Percentiles rank a stretch among this genome's conserved stretches.
Conservation (phyloP, 2,797 vertebrate species). For the Denticeps clupeoides region DNA sequence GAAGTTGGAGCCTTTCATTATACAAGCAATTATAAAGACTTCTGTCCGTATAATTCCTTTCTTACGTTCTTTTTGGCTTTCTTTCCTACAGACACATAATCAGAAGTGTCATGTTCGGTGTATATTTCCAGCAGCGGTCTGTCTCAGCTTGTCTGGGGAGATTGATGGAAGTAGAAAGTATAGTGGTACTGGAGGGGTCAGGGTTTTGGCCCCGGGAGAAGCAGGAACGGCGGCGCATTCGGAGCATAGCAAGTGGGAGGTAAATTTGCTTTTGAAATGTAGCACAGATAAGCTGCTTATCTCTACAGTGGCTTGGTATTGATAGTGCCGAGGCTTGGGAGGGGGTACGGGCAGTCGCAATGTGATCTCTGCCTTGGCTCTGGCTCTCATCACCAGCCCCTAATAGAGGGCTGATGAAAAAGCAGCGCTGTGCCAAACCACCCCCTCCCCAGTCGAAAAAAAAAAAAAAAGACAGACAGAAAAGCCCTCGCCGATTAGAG, state of each 20-base stretch:
- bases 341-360: too few species aligned
- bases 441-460: too few species aligned
- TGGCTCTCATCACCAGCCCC: constrained; percentile 31
- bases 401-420: constrained; percentile 52
- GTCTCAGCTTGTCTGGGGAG: constrained; percentile 25
- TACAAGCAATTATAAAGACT: too few species aligned
- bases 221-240: constrained; percentile 21
- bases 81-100: neutral
- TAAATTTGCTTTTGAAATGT: constrained; percentile 34
- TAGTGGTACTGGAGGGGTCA: too few species aligned
- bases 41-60: too few species aligned
- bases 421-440: too few species aligned
- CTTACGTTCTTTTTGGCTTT: neutral
- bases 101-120: constrained; percentile 2
- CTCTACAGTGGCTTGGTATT: constrained; percentile 26
- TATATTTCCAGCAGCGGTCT: constrained; percentile 21
- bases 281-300: constrained; percentile 31
- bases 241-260: constrained; percentile 33
- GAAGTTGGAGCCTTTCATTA: too few species aligned
- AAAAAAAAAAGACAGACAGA: too few species aligned
- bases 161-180: constrained; percentile 10
- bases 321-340: constrained; percentile 37
- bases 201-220: constrained; percentile 13
- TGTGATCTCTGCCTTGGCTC: too few species aligned
- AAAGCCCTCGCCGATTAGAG: too few species aligned